These are phyloP conservation scores for Cyphotilapia sp. DNA, from an alignment of 2,113 vertebrate genomes.

Conservation along the genomic window DNA sequence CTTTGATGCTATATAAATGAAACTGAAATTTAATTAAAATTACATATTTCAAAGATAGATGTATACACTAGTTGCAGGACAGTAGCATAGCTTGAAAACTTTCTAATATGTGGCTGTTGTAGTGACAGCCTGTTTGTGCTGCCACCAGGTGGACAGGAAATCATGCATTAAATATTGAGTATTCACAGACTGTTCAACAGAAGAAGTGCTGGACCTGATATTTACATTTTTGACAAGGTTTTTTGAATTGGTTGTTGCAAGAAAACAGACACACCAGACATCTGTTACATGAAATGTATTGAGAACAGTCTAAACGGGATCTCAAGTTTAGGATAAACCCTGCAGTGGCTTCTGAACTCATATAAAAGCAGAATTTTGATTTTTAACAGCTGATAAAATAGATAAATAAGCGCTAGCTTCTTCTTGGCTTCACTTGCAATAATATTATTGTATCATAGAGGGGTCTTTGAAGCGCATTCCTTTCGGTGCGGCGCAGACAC, in stretches of 20 bases:
- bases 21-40: neutral
- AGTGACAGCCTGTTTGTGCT: neutral
- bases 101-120: neutral
- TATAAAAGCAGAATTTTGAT: neutral
- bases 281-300: neutral
- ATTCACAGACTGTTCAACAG: neutral
- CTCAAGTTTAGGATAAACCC: neutral
- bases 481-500: slow-evolving; percentile 46
- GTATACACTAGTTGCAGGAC: neutral
- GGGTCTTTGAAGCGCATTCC: slow-evolving; percentile 53
- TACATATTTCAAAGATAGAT: neutral
- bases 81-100: neutral
- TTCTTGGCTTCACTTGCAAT: neutral
- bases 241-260: neutral
- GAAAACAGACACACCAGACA: neutral
- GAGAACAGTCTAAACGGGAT: neutral
- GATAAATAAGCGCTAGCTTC: neutral
- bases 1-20: neutral
- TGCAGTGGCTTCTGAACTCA: neutral
- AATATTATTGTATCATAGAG: neutral
- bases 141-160: neutral
- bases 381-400: neutral
- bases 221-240: neutral
- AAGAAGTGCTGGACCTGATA: neutral
- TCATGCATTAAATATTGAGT: neutral